Evolutionary conservation across 2,888 invertebrate genomes (phyloP).

Genomic region (Pollenia angustigena): DNA sequence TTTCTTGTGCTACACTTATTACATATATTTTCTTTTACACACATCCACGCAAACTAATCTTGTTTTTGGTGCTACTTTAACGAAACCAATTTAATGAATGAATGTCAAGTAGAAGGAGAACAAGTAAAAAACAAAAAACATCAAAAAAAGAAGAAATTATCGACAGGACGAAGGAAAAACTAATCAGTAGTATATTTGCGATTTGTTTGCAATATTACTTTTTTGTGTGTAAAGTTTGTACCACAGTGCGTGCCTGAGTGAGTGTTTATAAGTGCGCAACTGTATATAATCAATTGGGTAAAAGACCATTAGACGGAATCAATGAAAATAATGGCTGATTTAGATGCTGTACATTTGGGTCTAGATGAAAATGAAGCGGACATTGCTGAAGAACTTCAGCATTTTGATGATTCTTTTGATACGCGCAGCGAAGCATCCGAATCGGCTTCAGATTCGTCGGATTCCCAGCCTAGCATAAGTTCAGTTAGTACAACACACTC

Average conservation of each 20-base stretch:
- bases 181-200: constrained; percentile 68
- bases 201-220: constrained; percentile 68
- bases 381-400: constrained; percentile 92
- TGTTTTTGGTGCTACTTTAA: constrained; percentile 42
- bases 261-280: constrained; percentile 30
- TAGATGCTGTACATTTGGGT: constrained; percentile 88
- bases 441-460: constrained; percentile 86
- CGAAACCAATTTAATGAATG: constrained; percentile 52
- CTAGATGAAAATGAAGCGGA: constrained; percentile 89
- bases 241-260: constrained; percentile 11
- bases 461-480: constrained; percentile 89
- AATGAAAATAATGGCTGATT: constrained; percentile 83
- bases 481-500: constrained; percentile 89
- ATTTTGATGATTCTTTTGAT: constrained; percentile 89
- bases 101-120: constrained; percentile 71
- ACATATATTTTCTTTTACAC: constrained; percentile 46
- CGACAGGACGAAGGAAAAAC: constrained; percentile 55
- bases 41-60: constrained; percentile 25
- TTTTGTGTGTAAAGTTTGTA: constrained; percentile 56
- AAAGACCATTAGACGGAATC: constrained; percentile 8
- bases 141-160: constrained; percentile 33
- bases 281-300: background rate
- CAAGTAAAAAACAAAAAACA: constrained; percentile 60
- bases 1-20: constrained; percentile 40
- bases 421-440: constrained; percentile 95